phyloP scores from a whole-genome alignment of 2,113 vertebrate genomes.

The Ctenodactylus gundi region DNA sequence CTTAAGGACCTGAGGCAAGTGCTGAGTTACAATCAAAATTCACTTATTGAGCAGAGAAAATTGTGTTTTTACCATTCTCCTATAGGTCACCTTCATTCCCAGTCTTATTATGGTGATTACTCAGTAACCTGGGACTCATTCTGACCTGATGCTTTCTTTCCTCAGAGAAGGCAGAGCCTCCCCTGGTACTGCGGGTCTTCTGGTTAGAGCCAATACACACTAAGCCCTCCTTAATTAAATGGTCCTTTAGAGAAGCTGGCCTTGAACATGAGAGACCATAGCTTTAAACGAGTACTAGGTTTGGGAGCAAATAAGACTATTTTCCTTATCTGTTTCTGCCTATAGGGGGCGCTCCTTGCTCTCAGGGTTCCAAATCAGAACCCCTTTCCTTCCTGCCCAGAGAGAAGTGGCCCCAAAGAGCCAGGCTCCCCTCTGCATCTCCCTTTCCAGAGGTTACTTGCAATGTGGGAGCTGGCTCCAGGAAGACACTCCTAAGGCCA shows the following conservation, averaged over 20 bases:
- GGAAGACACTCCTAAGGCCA: neutral
- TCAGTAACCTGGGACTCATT: conserved; percentile 56
- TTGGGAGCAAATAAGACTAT: neutral
- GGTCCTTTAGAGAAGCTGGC: neutral
- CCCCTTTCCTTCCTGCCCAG: neutral
- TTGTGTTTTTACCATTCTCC: conserved; percentile 31
- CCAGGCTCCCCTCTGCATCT: neutral
- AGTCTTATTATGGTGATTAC: conserved; percentile 14
- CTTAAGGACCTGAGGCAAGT: neutral
- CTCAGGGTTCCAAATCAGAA: neutral
- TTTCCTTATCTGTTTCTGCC: neutral
- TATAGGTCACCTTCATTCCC: conserved; percentile 69
- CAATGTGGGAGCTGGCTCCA: neutral
- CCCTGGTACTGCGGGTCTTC: neutral
- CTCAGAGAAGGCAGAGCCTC: neutral
- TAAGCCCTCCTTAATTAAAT: neutral
- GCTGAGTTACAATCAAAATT: conserved; percentile 68
- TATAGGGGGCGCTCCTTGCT: neutral
- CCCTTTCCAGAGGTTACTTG: neutral
- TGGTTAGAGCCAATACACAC: neutral
- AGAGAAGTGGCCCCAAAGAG: neutral
- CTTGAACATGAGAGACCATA: neutral
- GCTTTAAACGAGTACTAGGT: accelerated
- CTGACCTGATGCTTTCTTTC: conserved; percentile 5
- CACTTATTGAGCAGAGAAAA: conserved; percentile 70